These are phyloP conservation scores for Crotalus horridus DNA, from an alignment of 2,113 vertebrate species.

Conservation along the genomic window DNA sequence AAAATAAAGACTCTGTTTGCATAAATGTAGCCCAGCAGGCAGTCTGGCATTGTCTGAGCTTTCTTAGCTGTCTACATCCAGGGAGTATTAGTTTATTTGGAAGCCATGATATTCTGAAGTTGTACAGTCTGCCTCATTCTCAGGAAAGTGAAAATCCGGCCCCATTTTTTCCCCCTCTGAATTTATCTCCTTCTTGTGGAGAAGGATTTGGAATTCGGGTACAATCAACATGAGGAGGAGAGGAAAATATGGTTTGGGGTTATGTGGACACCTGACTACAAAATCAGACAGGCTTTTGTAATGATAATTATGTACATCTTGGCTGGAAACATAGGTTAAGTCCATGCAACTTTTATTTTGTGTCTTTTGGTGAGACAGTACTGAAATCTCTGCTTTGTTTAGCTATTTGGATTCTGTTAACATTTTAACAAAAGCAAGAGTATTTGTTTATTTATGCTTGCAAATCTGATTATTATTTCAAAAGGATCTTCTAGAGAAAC, in stretches of 20 bases:
- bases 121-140: background rate
- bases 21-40: background rate
- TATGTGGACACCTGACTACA: background rate
- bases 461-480: background rate
- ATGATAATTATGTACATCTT: background rate
- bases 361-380: background rate
- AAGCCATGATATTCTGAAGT: background rate
- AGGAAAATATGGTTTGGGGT: background rate
- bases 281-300: background rate
- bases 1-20: background rate
- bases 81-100: background rate
- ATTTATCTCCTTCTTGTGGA: background rate
- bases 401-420: background rate
- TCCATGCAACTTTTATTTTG: background rate
- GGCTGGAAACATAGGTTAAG: background rate
- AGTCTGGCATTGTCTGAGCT: background rate
- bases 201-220: background rate
- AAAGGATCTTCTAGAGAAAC: background rate
- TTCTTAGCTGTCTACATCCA: background rate
- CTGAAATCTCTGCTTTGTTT: background rate
- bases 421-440: background rate
- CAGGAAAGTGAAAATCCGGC: background rate
- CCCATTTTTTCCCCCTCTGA: background rate
- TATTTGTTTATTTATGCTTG: background rate
- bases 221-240: background rate